Evolutionary conservation across 2,113 vertebrate genomes (phyloP).

Genomic region (Cinclus mexicanus): DNA sequence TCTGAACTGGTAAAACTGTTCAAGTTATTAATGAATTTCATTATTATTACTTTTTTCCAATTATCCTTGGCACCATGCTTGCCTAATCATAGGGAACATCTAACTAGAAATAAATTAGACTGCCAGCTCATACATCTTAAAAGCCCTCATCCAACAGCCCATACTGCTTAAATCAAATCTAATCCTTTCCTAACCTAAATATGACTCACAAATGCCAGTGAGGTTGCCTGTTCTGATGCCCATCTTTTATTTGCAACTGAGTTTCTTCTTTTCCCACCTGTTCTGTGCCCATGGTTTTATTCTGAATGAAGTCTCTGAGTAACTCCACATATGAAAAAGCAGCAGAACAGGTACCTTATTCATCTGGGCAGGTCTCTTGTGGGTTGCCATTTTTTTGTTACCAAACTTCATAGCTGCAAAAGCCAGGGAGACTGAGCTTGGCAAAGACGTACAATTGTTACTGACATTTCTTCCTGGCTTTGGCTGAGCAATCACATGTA

Average conservation of each 20-base stretch:
- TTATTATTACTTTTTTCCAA: neutral
- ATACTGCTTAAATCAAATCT: neutral
- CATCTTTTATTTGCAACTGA: neutral
- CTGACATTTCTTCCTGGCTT: neutral
- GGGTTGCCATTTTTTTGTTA: neutral
- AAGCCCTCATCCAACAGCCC: neutral
- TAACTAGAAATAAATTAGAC: neutral
- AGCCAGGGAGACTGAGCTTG: neutral
- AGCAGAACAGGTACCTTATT: neutral
- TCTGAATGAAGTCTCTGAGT: neutral
- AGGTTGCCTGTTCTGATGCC: neutral
- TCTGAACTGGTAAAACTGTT: neutral
- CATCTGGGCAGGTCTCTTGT: neutral
- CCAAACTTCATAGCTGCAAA: neutral
- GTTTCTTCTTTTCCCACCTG: neutral
- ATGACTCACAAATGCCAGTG: neutral
- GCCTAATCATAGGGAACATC: neutral
- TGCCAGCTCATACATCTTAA: neutral
- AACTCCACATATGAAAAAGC: neutral
- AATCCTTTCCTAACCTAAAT: neutral
- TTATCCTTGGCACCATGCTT: neutral
- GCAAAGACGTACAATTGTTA: neutral
- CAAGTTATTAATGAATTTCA: neutral
- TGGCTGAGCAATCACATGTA: neutral
- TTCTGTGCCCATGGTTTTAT: neutral